Evolutionary conservation across 1,140 invertebrate genomes (phyloP).

Genomic region (Aleiodes sp.): DNA sequence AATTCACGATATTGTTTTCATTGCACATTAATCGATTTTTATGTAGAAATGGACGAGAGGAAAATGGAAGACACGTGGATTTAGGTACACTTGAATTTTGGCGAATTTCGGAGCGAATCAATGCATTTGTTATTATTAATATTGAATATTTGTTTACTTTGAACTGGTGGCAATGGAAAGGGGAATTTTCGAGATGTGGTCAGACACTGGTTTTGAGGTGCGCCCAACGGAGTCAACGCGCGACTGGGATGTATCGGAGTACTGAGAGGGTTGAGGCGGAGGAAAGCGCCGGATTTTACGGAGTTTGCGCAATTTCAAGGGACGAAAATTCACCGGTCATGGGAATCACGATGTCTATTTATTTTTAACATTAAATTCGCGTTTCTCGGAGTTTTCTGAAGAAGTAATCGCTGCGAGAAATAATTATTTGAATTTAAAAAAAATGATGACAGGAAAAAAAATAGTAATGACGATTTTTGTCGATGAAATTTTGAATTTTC

Average conservation of each 20-base stretch:
- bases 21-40: not conserved
- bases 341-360: not conserved
- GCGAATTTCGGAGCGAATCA: slow-evolving; percentile 6
- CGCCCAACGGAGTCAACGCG: slow-evolving; percentile 44
- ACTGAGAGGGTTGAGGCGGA: not conserved
- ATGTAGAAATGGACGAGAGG: not conserved
- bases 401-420: no score
- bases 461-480: no score
- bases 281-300: slow-evolving; percentile 34
- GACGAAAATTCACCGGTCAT: not conserved
- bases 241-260: slow-evolving; percentile 39
- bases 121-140: not conserved
- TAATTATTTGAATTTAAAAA: no score
- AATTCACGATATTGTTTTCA: not conserved
- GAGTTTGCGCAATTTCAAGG: slow-evolving; percentile 40
- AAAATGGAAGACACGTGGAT: slow-evolving; percentile 10
- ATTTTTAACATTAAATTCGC: not conserved
- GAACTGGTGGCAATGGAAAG: no score
- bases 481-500: no score
- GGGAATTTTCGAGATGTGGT: no score
- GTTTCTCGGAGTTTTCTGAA: slow-evolving; percentile 3
- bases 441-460: no score
- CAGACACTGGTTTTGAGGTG: no score
- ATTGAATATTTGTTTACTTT: not conserved
- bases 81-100: not conserved